These are phyloP conservation scores for Thera britannica DNA, from an alignment of 2,888 invertebrate genomes.

Conservation along the genomic window DNA sequence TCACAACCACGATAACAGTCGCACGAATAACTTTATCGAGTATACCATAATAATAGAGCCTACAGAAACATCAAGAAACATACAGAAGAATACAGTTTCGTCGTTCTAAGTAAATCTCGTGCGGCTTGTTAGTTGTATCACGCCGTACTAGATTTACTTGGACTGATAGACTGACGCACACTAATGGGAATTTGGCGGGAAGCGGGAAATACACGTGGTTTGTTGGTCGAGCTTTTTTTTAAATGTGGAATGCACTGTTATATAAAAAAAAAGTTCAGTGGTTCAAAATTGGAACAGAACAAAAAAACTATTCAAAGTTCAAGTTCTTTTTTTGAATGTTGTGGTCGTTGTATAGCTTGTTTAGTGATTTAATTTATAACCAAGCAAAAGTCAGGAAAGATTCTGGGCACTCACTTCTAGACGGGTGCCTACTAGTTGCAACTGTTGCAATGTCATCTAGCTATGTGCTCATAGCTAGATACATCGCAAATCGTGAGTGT, in stretches of 20 bases:
- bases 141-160: slow-evolving; percentile 75
- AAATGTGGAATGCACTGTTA: background rate
- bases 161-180: slow-evolving; percentile 47
- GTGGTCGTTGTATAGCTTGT: no score
- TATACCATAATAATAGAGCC: background rate
- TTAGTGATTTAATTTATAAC: no score
- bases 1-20: slow-evolving; percentile 38
- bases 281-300: no score
- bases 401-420: no score
- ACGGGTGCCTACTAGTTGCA: no score
- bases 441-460: no score
- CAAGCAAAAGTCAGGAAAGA: no score
- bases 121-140: slow-evolving; percentile 63
- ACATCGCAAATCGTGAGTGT: no score
- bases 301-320: no score
- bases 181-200: slow-evolving; percentile 36
- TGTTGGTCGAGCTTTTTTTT: background rate
- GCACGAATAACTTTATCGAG: slow-evolving; percentile 18
- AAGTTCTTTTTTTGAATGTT: no score
- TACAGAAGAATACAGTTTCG: slow-evolving; percentile 27
- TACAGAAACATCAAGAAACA: slow-evolving; percentile 4
- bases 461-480: no score
- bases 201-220: slow-evolving; percentile 3
- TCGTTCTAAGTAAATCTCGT: slow-evolving; percentile 80
- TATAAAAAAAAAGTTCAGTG: background rate